phyloP scores from a whole-genome alignment of 2,113 vertebrate genomes.

The Corythornis vintsioides region DNA sequence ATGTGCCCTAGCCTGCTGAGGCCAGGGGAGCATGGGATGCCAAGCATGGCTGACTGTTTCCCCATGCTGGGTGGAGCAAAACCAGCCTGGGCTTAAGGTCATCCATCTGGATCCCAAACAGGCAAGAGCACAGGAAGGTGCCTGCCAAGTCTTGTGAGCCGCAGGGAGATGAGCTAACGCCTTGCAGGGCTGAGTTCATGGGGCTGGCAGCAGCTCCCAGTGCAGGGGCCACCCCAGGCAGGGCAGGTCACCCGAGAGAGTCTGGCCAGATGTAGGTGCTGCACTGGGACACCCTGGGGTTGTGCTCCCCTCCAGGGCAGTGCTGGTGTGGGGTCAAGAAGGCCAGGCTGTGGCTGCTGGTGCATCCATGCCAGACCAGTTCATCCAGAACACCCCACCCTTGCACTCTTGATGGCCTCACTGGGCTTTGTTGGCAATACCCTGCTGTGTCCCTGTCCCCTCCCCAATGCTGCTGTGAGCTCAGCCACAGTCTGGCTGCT shows the following conservation, averaged over 20 bases:
- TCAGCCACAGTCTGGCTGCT: neutral
- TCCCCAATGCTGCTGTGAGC: neutral
- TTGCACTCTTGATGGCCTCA: neutral
- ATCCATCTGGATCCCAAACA: neutral
- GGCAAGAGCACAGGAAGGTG: neutral
- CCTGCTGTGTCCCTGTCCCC: neutral
- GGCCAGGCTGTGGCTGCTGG: neutral
- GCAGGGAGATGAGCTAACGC: neutral
- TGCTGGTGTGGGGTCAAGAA: accelerated
- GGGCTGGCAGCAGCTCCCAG: neutral
- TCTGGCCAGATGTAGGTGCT: accelerated
- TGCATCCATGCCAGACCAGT: neutral
- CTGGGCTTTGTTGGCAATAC: neutral
- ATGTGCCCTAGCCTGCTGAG: accelerated
- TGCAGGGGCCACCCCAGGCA: neutral
- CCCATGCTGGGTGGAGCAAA: neutral
- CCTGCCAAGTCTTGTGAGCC: neutral
- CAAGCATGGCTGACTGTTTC: neutral
- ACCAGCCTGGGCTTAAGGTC: neutral
- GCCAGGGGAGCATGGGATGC: accelerated
- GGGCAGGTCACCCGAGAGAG: neutral
- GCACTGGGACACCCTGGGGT: accelerated
- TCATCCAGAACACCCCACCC: accelerated
- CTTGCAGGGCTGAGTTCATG: neutral
- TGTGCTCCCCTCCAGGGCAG: neutral